These are phyloP conservation scores for Mimachlamys varia DNA, from an alignment of 2,888 invertebrate genomes.

Conservation along the genomic window DNA sequence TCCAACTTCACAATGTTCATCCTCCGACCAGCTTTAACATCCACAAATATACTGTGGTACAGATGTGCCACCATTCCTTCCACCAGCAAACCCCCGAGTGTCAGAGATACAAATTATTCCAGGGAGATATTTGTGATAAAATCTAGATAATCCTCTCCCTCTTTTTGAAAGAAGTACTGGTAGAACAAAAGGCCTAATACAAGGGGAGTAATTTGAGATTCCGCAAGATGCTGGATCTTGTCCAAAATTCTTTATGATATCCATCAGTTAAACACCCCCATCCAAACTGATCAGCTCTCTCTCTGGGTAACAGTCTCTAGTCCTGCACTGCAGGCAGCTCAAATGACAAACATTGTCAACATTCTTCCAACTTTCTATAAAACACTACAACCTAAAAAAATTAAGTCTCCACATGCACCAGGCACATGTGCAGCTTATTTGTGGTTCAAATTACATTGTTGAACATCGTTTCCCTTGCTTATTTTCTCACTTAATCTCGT, in stretches of 20 bases:
- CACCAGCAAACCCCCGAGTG: slow-evolving; percentile 16
- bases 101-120: slow-evolving; percentile 36
- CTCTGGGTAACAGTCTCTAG: background rate
- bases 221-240: slow-evolving; percentile 34
- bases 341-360: slow-evolving; percentile 31
- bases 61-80: background rate
- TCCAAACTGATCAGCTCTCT: slow-evolving; percentile 16
- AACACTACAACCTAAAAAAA: background rate
- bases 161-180: slow-evolving; percentile 16
- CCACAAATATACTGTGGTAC: background rate
- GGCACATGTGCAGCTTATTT: background rate
- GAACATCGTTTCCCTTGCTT: background rate
- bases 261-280: slow-evolving; percentile 33
- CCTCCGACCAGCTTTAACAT: background rate
- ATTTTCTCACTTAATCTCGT: background rate
- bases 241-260: slow-evolving; percentile 31
- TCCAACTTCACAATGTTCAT: slow-evolving; percentile 27
- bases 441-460: background rate
- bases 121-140: slow-evolving; percentile 13
- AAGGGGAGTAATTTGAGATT: slow-evolving; percentile 31
- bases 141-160: slow-evolving; percentile 32
- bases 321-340: background rate
- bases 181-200: slow-evolving; percentile 34
- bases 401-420: background rate
- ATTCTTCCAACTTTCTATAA: slow-evolving; percentile 27